Base-by-base conservation (phyloP, 2,113 vertebrate genomes). In the Microtus ochrogaster region DNA sequence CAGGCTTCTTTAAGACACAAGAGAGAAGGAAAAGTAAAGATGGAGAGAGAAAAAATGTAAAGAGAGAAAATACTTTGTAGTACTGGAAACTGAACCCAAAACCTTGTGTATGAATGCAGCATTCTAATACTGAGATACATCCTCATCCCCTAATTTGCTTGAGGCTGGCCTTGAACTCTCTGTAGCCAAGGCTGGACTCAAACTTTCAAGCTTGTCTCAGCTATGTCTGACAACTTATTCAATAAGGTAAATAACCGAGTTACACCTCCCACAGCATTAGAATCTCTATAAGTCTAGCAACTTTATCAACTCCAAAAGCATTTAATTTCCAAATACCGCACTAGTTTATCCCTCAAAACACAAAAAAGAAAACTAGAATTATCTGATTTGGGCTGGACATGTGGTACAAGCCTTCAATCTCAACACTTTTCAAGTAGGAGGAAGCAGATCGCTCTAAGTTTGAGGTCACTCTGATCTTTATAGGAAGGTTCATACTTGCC, bases 321-420 rank as follows among this genome's bases (percentile, higher is more conserved):
- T 14, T 74, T 85, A 84, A 90, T 70, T 94, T 52, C 19, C 76
- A 92, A 92, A 61, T 65, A 72, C 13, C 41, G 74, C 66, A 83
- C 7, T 22, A 76, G 89, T n/a, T 39, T 87, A 49, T 83, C 24
- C 92, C n/a, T 26, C 49, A 85, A 95, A 94, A 92, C 9, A 96
- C 2, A 82, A 24, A 78, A 28, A 10, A 16, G 41, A 84, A 65
- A 66, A 47, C 61, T 66, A 66, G 41, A 66, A 21, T 33, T 33
- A 66, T 66, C 82, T 66, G 16, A 85, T 44, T 47, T 47, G 61
- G 39, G 82, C 61, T 66, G 30, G 7, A 44, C 26, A 85, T 66
- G 26, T 41, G 14, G 16, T 12, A 10, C 2, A 66, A 13, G 58
- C 14, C 82, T 85, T 66, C 16, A 85, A 66, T 47, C 26, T 44